A percentile compares a stretch with the other conserved stretches of the same genome.
phyloP scores from a whole-genome alignment of 2,888 invertebrate species.

The Loripinus fragilis region DNA sequence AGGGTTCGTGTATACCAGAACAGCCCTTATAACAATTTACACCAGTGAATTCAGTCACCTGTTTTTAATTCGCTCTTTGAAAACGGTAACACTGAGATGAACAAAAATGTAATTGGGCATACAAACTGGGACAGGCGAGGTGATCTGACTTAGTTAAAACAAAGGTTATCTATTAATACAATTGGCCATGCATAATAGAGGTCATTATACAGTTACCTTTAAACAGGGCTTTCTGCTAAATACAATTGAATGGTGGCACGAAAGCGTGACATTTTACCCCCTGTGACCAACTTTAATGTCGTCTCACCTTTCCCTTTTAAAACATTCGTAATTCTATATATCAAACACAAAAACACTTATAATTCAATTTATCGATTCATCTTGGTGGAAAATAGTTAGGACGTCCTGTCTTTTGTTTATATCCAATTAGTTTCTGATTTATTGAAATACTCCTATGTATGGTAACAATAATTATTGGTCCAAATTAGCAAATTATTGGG shows the following conservation, averaged over 20 bases:
- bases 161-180: neutral
- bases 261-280: conserved; percentile 10
- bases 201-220: neutral
- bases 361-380: conserved; percentile 18
- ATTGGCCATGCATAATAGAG: neutral
- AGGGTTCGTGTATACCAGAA: too few relatives aligned
- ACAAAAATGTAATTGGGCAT: neutral
- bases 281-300: neutral
- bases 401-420: conserved; percentile 12
- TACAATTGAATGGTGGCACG: neutral
- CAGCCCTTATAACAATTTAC: too few relatives aligned
- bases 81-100: too few relatives aligned
- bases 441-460: conserved; percentile 4
- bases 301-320: neutral
- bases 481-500: too few relatives aligned
- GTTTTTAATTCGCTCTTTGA: too few relatives aligned
- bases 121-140: neutral
- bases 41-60: too few relatives aligned
- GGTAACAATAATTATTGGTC: too few relatives aligned
- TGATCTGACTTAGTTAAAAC: neutral
- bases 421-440: neutral
- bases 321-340: conserved; percentile 6
- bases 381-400: conserved; percentile 6
- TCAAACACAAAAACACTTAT: neutral
- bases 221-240: neutral